Conservation (phyloP, 2,888 invertebrate genomes). For the Philonicus albiceps region DNA sequence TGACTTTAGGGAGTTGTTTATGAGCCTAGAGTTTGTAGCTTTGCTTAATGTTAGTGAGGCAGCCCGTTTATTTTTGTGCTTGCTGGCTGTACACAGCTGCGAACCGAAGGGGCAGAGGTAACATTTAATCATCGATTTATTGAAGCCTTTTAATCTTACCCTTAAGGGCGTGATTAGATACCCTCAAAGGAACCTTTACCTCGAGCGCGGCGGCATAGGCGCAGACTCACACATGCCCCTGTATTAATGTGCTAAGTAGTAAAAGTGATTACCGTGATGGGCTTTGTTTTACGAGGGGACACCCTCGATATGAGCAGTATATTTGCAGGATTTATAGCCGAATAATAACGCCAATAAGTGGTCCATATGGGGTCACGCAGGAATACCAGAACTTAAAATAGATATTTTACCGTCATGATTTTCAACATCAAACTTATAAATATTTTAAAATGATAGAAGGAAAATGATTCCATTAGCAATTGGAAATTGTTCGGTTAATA, state of each 20-base stretch:
- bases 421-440: neutral
- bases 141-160: slow-evolving; percentile 45
- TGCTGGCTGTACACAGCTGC: neutral
- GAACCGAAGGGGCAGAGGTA: neutral
- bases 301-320: slow-evolving; percentile 8
- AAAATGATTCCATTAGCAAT: too few species aligned
- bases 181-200: slow-evolving; percentile 36
- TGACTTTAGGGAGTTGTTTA: slow-evolving; percentile 43
- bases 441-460: too few species aligned
- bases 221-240: neutral
- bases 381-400: neutral
- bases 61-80: neutral
- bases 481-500: too few species aligned
- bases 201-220: neutral
- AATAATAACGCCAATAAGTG: slow-evolving; percentile 13
- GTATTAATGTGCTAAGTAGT: slow-evolving; percentile 46
- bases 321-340: slow-evolving; percentile 8
- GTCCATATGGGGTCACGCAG: neutral
- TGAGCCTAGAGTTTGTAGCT: neutral
- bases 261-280: slow-evolving; percentile 44
- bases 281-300: slow-evolving; percentile 41
- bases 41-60: neutral
- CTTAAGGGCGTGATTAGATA: slow-evolving; percentile 46
- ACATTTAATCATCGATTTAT: slow-evolving; percentile 49
- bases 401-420: neutral